phyloP scores from a whole-genome alignment of 1,140 invertebrate genomes.

The Papilio glaucus region DNA sequence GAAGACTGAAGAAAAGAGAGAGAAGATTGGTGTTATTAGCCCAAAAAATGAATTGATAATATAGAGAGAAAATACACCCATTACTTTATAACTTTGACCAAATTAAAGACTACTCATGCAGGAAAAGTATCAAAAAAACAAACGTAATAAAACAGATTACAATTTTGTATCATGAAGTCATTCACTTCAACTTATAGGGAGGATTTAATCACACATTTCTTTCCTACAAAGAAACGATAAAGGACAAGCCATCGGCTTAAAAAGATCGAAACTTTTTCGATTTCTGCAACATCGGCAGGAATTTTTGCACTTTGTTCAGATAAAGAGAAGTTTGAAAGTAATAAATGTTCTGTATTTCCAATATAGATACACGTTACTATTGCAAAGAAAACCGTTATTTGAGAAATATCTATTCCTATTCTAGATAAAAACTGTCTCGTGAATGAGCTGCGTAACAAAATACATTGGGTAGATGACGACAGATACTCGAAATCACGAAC shows the following conservation, averaged over 20 bases:
- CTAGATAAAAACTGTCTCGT: too few relatives aligned
- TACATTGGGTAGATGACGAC: too few relatives aligned
- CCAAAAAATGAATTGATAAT: too few relatives aligned
- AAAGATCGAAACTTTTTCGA: slow-evolving; percentile 24
- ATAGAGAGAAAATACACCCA: background rate
- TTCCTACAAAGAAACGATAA: slow-evolving; percentile 19
- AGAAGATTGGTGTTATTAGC: too few relatives aligned
- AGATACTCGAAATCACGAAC: too few relatives aligned
- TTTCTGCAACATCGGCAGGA: slow-evolving; percentile 18
- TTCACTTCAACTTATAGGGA: slow-evolving; percentile 13
- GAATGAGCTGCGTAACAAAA: too few relatives aligned
- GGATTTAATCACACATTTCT: slow-evolving; percentile 17
- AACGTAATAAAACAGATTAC: background rate
- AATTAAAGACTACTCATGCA: background rate
- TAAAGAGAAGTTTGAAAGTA: slow-evolving; percentile 27
- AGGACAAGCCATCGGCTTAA: slow-evolving; percentile 19
- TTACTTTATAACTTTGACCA: background rate
- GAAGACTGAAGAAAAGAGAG: too few relatives aligned
- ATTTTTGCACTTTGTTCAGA: slow-evolving; percentile 25
- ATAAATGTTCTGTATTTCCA: slow-evolving; percentile 27
- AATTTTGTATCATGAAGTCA: slow-evolving; percentile 3
- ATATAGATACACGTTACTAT: background rate
- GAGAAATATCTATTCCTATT: background rate
- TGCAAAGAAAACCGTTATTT: slow-evolving; percentile 23
- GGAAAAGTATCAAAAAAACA: background rate